These are phyloP conservation scores for Todus mexicanus DNA, from an alignment of 2,797 vertebrate species.

Conservation along the genomic window DNA sequence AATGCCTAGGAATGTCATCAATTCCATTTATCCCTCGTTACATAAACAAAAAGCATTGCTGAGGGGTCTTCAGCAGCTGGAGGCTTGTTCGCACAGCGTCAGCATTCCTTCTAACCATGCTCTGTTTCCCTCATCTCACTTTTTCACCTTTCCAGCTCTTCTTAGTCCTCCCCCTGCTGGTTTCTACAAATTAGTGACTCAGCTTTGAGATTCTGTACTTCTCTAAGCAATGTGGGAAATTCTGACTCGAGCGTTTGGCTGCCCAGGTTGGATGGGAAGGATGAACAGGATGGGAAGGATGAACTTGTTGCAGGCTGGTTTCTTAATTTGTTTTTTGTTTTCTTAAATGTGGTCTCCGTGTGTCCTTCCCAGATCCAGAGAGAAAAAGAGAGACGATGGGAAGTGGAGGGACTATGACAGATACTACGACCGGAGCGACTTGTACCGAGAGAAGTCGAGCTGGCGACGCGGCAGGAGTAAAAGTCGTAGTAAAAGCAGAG, in stretches of 20 bases:
- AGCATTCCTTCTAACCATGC: neutral
- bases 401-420: conserved; percentile 92
- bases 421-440: conserved; percentile 84
- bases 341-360: neutral
- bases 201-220: neutral
- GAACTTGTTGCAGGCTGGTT: neutral
- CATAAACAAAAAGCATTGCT: neutral
- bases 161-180: neutral
- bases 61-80: no score
- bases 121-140: neutral
- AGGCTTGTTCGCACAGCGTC: neutral
- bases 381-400: conserved; percentile 93
- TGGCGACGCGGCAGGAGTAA: conserved; percentile 86
- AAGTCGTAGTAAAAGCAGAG: conserved; percentile 80
- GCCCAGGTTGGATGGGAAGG: neutral
- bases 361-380: conserved; percentile 79
- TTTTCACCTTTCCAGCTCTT: neutral
- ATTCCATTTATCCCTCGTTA: neutral
- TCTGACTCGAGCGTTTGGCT: fast-evolving
- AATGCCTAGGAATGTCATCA: neutral
- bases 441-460: conserved; percentile 91
- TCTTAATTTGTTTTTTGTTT: neutral
- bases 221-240: neutral
- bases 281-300: neutral
- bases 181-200: neutral